A percentile compares a stretch with the other conserved stretches of the same genome.
These are phyloP conservation scores for Radopholus similis DNA, from an alignment of 1,140 invertebrate genomes.

Conservation along the genomic window DNA sequence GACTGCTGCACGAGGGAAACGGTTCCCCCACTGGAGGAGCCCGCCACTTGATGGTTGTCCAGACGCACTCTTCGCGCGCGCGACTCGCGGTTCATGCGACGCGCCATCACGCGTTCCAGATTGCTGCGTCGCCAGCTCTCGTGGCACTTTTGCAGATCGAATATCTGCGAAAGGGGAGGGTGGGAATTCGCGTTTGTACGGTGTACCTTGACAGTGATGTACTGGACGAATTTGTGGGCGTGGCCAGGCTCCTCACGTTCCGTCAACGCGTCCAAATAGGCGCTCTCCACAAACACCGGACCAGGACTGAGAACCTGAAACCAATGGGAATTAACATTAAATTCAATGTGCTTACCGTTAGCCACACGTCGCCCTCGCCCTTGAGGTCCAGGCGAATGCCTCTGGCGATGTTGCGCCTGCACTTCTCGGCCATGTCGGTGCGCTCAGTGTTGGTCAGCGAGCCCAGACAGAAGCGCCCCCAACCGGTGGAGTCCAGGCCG, in stretches of 20 bases:
- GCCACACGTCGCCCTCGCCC: slow-evolving; percentile 40
- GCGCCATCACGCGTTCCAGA: slow-evolving; percentile 8
- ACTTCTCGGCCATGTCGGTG: slow-evolving; percentile 4
- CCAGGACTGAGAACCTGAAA: slow-evolving; percentile 8
- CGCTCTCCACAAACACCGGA: slow-evolving; percentile 34
- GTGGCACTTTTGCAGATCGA: slow-evolving; percentile 34
- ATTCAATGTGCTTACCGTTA: slow-evolving; percentile 15
- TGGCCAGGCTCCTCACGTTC: slow-evolving; percentile 24
- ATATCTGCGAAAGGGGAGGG: slow-evolving; percentile 16
- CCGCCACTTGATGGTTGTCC: background rate
- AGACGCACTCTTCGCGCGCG: background rate
- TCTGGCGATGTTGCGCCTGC: slow-evolving; percentile 19
- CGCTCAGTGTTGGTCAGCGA: slow-evolving; percentile 21
- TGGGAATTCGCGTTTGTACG: background rate
- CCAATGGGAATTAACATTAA: background rate
- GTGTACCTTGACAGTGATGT: slow-evolving; percentile 32
- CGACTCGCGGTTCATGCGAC: background rate
- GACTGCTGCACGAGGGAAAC: too few relatives aligned
- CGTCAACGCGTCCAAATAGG: slow-evolving; percentile 35
- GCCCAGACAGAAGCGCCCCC: slow-evolving; percentile 29
- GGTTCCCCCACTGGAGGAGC: too few relatives aligned
- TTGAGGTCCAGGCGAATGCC: slow-evolving; percentile 36
- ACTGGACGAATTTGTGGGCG: slow-evolving; percentile 35
- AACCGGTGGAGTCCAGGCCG: slow-evolving; percentile 20
- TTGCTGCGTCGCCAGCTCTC: slow-evolving; percentile 6